Evolutionary conservation across 1,140 invertebrate genomes (phyloP).

Genomic region (Lithobius niger): DNA sequence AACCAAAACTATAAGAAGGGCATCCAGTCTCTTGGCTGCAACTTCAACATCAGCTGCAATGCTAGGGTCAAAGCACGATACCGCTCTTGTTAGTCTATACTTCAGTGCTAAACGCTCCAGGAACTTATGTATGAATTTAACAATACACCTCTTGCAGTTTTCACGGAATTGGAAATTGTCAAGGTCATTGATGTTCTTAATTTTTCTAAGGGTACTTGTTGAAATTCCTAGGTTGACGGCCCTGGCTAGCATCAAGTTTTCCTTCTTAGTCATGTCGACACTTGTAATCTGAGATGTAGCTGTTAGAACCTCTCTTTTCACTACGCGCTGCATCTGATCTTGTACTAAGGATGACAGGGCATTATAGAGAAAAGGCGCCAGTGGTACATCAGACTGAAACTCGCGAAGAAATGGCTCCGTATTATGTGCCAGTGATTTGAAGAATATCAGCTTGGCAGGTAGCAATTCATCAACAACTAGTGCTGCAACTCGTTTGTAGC

Average conservation of each 20-base stretch:
- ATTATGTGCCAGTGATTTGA: neutral
- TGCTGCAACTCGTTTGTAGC: neutral
- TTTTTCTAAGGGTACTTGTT: neutral
- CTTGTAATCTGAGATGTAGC: neutral
- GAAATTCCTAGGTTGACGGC: neutral
- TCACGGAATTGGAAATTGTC: too few relatives aligned
- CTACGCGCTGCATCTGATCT: constrained; percentile 8
- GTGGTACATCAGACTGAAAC: constrained; percentile 5
- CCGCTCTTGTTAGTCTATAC: too few relatives aligned
- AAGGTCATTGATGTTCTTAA: too few relatives aligned
- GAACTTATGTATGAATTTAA: too few relatives aligned
- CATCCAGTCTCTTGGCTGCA: too few relatives aligned
- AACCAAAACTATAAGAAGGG: too few relatives aligned
- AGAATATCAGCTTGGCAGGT: constrained; percentile 1
- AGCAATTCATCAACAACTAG: neutral
- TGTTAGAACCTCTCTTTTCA: constrained; percentile 6
- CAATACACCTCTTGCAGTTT: too few relatives aligned
- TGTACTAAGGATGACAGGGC: neutral
- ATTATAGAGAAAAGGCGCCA: constrained; percentile 1
- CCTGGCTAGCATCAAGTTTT: neutral
- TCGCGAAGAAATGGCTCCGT: neutral
- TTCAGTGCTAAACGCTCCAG: too few relatives aligned
- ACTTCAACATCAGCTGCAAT: too few relatives aligned
- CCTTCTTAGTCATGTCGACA: neutral
- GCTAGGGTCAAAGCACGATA: too few relatives aligned